phyloP scores from a whole-genome alignment of 2,797 vertebrate species.

The Sylvilagus floridanus region DNA sequence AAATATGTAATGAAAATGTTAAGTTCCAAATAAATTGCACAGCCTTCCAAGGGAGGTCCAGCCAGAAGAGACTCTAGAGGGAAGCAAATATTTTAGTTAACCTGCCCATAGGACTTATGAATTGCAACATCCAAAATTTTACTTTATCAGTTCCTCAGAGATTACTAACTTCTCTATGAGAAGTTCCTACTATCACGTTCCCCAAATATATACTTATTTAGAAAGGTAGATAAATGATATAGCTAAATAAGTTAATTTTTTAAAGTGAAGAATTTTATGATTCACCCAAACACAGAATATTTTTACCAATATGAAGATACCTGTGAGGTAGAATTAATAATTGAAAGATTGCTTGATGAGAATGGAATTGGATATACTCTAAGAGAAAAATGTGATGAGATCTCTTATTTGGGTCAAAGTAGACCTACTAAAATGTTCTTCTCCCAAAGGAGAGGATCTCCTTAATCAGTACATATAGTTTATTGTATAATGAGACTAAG shows the following conservation, averaged over 20 bases:
- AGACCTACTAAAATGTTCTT: not conserved
- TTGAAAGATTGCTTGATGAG: not conserved
- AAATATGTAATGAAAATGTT: not conserved
- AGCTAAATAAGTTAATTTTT: not conserved
- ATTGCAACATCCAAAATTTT: not conserved
- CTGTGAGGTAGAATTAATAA: not conserved
- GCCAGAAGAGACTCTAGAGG: not conserved
- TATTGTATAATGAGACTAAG: not conserved
- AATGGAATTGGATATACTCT: not conserved
- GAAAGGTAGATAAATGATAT: not conserved
- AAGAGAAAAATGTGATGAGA: not conserved
- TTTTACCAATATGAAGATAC: not conserved
- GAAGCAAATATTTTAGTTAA: not conserved
- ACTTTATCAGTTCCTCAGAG: not conserved
- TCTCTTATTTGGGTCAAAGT: not conserved
- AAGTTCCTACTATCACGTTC: not conserved
- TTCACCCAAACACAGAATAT: not conserved
- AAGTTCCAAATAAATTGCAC: not conserved
- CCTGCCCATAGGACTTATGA: not conserved
- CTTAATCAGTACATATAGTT: not conserved
- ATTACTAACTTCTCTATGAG: not conserved
- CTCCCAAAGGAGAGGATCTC: not conserved
- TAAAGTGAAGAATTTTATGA: not conserved
- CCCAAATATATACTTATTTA: not conserved
- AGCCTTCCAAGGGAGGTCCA: not conserved